Evolutionary conservation across 2,888 invertebrate genomes (phyloP), one percentile per base, ranked within the genome.

Genomic region (Noctua fimbriata): DNA sequence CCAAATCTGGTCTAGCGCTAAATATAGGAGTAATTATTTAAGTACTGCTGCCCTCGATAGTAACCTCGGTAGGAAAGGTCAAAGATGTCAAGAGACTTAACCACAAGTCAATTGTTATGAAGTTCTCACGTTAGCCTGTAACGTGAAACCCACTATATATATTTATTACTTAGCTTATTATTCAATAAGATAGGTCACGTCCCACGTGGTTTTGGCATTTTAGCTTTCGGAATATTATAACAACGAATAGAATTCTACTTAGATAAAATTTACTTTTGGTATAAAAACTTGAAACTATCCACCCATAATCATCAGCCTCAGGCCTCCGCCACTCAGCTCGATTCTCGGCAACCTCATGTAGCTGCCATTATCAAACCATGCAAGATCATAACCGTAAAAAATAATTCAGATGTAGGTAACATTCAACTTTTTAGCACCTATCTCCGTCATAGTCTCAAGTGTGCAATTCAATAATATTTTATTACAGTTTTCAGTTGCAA

Each of bases 71-170:
- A 28, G 0, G 55, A 58, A 72, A 81, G 75, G 67, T 36, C 74
- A 55, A 63, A 65, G 16, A 44, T 44, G 66, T 70, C 58, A 73
- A 65, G 71, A 67, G 36, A 63, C 55, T 65, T 72, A 47, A 58
- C 41, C 72, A 58, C 74, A 69, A 72, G 75, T 81, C 76, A 85
- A 85, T 72, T 82, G 76, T 82, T 82, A 14, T 83, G 75, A 81
- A 81, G 71, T 83, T 67, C 55, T 74, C 16, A 55, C 65, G 16
- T 58, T 70, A 52, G 67, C 52, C 24, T 21, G 21, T 83, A 52
- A 28, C n/a, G 10, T 67, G 32, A 21, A 6, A 21, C 0, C 52
- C 44, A 28, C 10, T 65, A 49, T n/a, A 58, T 7, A 49, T 67
- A 24, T 41, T 58, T 49, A 41, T 67, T 58, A 82, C 16, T 47